Percentiles rank a stretch among this genome's conserved stretches.
Evolutionary conservation across 53 echinoderm and acorn worm genomes (phyloP).

Genomic region (Echinarachnius parma): DNA sequence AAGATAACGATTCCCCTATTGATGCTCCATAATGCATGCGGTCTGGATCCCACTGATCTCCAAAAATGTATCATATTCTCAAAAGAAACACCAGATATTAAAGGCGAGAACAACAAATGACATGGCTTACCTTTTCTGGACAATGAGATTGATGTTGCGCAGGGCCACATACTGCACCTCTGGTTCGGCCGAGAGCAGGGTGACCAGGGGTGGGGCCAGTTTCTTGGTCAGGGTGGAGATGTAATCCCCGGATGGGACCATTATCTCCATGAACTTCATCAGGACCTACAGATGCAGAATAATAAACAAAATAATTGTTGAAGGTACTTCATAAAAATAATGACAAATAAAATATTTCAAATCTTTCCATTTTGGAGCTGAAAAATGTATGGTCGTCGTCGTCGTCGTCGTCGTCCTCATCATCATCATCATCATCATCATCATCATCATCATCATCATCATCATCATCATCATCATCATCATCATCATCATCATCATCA

Average conservation of each 20-base stretch:
- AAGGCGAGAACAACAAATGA: no score
- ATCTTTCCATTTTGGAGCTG: no score
- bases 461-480: neutral
- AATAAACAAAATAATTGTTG: no score
- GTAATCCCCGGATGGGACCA: slow-evolving; percentile 72
- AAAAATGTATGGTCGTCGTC: no score
- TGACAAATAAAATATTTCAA: no score
- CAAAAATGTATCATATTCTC: no score
- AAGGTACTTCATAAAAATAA: no score
- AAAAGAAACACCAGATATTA: no score
- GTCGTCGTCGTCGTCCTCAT: no score
- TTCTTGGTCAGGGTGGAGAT: slow-evolving; percentile 80
- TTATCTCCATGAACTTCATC: slow-evolving; percentile 99
- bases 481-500: slow-evolving; percentile 1
- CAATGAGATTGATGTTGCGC: slow-evolving; percentile 95
- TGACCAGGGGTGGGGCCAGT: slow-evolving; percentile 91
- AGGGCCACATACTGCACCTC: slow-evolving; percentile 98
- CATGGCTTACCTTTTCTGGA: slow-evolving; percentile 92
- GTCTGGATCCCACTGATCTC: no score
- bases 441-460: neutral
- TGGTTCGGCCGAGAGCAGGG: slow-evolving; percentile 92
- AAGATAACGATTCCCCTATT: no score
- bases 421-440: slow-evolving; percentile 1
- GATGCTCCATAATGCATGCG: no score
- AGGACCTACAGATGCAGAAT: slow-evolving; percentile 82